Base-by-base conservation (phyloP, 2,797 vertebrate species). In the Rhinogobio ventralis region DNA sequence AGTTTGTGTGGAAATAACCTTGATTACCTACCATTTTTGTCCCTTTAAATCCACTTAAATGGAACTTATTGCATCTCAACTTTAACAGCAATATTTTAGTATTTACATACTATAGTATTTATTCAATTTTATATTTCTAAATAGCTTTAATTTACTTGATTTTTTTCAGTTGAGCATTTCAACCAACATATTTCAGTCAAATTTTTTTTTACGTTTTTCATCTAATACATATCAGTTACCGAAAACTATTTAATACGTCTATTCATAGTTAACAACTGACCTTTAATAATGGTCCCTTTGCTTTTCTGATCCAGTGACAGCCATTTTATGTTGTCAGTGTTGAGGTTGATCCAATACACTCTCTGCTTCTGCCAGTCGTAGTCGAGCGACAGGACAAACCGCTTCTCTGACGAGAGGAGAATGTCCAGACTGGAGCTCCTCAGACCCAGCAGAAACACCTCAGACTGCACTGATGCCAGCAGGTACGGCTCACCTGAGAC, bases 301-400 rank as follows among this genome's bases (percentile, higher is more conserved):
- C 90, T 93, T 89, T 94, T 95, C 0, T 91, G 92, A 87, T 95
- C 93, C 33, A 97, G 87, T 1, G 93, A 95, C 9, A 96, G 95
- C 98, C 98, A 99, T 62, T 91, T 93, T 84, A 99, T 96, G 81
- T 93, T 94, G 39, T 96, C 94, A 0, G 94, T 92, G 89, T 94
- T 93, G 15, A 96, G 90, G 78, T 95, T 95, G 87, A 95, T 93
- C 97, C 98, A 99, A 89, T 95, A 99, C 60, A 98, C 82, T 79
- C 92, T 97, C 86, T 94, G 94, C 23, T 96, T 95, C 85, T 86
- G 89, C 92, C 95, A 93, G 90, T 98, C 97, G 10, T 97, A 98
- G 93, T 99, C 98, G 0, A 99, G 80, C 0, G 96, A 96, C 79
- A 96, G 93, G 79, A 97, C 90, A 0, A 91, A 90, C 25, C 92